Evolutionary conservation across 2,888 invertebrate genomes (phyloP).

Genomic region (Tipula unca): DNA sequence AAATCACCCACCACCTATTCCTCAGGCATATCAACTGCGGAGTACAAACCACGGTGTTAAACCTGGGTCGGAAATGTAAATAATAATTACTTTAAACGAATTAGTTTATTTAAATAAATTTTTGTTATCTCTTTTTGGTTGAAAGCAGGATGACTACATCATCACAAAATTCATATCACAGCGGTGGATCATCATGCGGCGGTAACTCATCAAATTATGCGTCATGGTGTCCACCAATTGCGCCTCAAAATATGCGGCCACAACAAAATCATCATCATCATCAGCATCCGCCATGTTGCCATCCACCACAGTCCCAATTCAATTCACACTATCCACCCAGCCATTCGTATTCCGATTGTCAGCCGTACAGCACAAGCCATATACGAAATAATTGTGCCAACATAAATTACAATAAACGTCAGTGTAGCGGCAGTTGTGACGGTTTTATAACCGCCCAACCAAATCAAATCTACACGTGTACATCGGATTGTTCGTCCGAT

Average conservation of each 20-base stretch:
- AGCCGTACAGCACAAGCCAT: slow-evolving; percentile 31
- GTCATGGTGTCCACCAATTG: slow-evolving; percentile 37
- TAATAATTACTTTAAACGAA: slow-evolving; percentile 25
- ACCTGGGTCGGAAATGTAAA: slow-evolving; percentile 40
- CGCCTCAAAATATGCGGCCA: slow-evolving; percentile 27
- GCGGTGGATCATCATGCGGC: slow-evolving; percentile 32
- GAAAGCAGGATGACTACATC: slow-evolving; percentile 37
- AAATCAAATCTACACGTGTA: slow-evolving; percentile 40
- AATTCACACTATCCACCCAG: slow-evolving; percentile 39
- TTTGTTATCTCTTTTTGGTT: slow-evolving; percentile 21
- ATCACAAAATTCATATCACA: slow-evolving; percentile 41
- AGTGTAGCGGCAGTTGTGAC: slow-evolving; percentile 39
- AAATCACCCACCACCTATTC: slow-evolving; percentile 51
- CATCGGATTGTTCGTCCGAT: slow-evolving; percentile 43
- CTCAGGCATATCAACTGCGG: slow-evolving; percentile 26
- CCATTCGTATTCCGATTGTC: slow-evolving; percentile 41
- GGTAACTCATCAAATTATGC: slow-evolving; percentile 31
- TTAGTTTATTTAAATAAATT: not conserved
- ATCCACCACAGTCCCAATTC: slow-evolving; percentile 21
- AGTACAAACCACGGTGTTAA: slow-evolving; percentile 31
- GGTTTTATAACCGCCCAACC: slow-evolving; percentile 37
- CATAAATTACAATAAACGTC: not conserved
- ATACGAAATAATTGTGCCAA: slow-evolving; percentile 24
- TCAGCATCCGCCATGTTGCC: slow-evolving; percentile 32
- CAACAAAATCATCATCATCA: slow-evolving; percentile 41